Evolutionary conservation across 2,113 vertebrate genomes (phyloP).

Genomic region (Xiphophorus couchianus): DNA sequence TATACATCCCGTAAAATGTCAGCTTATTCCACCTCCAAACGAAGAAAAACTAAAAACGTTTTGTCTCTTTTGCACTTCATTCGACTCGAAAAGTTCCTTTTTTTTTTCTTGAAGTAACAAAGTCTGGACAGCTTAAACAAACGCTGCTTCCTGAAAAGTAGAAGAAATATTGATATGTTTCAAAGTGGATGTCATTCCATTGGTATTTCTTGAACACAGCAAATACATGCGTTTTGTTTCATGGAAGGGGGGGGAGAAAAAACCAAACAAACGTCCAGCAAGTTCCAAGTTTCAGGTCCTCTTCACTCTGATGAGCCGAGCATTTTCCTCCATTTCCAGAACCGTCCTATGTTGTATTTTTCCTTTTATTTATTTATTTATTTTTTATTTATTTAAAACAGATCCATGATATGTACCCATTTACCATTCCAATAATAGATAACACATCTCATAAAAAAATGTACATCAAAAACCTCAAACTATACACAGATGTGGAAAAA

Average conservation of each 20-base stretch:
- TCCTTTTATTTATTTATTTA: neutral
- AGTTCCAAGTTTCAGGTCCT: constrained; percentile 30
- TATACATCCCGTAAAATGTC: constrained; percentile 85
- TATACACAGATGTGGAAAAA: constrained; percentile 78
- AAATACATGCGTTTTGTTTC: constrained; percentile 38
- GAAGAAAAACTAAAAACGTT: constrained; percentile 57
- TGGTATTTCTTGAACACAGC: constrained; percentile 52
- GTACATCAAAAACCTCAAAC: constrained; percentile 70
- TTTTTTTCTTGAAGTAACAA: constrained; percentile 56
- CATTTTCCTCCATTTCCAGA: constrained; percentile 46
- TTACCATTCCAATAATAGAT: constrained; percentile 65
- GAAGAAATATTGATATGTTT: constrained; percentile 69
- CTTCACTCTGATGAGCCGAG: constrained; percentile 23
- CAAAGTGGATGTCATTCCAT: constrained; percentile 54
- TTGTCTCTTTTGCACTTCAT: constrained; percentile 67
- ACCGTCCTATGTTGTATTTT: constrained; percentile 50
- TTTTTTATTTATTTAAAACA: constrained; percentile 11
- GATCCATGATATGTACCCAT: constrained; percentile 75
- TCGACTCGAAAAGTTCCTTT: constrained; percentile 62
- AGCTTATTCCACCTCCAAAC: constrained; percentile 68
- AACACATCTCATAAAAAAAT: constrained; percentile 60
- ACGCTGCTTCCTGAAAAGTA: constrained; percentile 64
- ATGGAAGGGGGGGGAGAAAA: neutral
- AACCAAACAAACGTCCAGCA: neutral
- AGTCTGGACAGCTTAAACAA: constrained; percentile 59